Evolutionary conservation across 2,113 vertebrate species (phyloP), one percentile per base, ranked within the genome.

Genomic region (Halcyon senegalensis): DNA sequence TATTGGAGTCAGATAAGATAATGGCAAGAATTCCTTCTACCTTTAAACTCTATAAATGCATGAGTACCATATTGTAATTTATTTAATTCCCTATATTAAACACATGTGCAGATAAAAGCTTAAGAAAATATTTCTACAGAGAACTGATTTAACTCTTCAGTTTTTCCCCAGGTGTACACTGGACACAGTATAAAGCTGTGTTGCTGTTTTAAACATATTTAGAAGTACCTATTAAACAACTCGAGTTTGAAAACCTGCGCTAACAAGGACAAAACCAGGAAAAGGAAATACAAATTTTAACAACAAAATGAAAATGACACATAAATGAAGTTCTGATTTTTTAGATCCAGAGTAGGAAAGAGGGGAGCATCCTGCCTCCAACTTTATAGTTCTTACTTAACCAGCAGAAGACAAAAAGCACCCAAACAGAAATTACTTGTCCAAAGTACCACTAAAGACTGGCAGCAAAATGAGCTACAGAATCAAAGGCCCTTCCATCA

Each of bases 201-300:
- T 3, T 53, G 55, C 18, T 77, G 30, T 19, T 94, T 80, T 58
- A 18, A 83, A 91, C 27, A 33, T 5, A 80, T 66, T 84, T 86
- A 90, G 20, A 90, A 93, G 68, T 51, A 41, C 21, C 60, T 85
- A 33, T 35, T 84, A 60, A 70, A 84, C 46, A 64, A 81, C 33
- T 70, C 10, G 21, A 4, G 21, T 81, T 87, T 43, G 85, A 89
- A 89, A 78, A 68, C 10, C 43, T 68, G 21, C 35, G 75, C 24
- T 80, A 78, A 86, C 48, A 75, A 33, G 21, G 92, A 95, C 92
- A 95, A 96, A 96, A 92, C 56, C 82, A 95, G 93, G 93, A 97
- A 95, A 92, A 90, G 95, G 94, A 94, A 94, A 92, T 79, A 17
- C n/a, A 96, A 84, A 14, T 91, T 91, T 77, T 83, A 93, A 83